Evolutionary conservation across 35 echinoderm and acorn worm species (phyloP).

Genomic region (Eucidaris tribuloides): DNA sequence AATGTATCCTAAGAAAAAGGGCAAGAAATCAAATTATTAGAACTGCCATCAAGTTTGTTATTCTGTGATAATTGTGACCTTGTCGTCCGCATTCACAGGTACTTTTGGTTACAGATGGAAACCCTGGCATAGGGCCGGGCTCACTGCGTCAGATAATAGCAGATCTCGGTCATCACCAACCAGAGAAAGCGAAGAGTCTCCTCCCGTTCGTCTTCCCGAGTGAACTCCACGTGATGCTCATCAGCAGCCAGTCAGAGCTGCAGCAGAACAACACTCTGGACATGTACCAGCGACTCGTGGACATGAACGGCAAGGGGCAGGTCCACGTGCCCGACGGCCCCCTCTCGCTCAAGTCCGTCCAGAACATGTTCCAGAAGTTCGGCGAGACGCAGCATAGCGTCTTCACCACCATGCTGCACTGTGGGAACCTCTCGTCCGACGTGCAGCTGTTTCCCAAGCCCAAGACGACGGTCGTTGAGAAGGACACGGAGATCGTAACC

Average conservation of each 20-base stretch:
- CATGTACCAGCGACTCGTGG: conserved; percentile 71
- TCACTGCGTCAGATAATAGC: conserved; percentile 57
- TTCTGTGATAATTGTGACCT: too few relatives aligned
- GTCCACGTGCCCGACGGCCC: conserved; percentile 55
- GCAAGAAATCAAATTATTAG: too few relatives aligned
- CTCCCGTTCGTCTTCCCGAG: conserved; percentile 74
- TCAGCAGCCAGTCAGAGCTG: conserved; percentile 52
- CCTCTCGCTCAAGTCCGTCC: conserved; percentile 45
- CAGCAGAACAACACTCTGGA: conserved; percentile 35
- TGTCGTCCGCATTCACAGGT: conserved; percentile 76
- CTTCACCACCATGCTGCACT: conserved; percentile 55
- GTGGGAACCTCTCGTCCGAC: conserved; percentile 79
- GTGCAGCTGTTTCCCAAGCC: conserved; percentile 85
- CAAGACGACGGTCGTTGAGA: neutral
- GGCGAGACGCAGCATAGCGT: conserved; percentile 41
- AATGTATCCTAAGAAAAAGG: too few relatives aligned
- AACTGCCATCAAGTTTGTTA: too few relatives aligned
- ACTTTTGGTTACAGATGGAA: conserved; percentile 86
- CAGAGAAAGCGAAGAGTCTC: conserved; percentile 20
- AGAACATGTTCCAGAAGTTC: conserved; percentile 48
- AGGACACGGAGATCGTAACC: conserved; percentile 42
- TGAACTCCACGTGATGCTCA: conserved; percentile 67
- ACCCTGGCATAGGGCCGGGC: conserved; percentile 72
- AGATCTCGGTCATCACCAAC: conserved; percentile 9
- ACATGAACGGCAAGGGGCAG: conserved; percentile 57